Conservation (phyloP, 2,888 invertebrate genomes). For the Pyrgus malvae region DNA sequence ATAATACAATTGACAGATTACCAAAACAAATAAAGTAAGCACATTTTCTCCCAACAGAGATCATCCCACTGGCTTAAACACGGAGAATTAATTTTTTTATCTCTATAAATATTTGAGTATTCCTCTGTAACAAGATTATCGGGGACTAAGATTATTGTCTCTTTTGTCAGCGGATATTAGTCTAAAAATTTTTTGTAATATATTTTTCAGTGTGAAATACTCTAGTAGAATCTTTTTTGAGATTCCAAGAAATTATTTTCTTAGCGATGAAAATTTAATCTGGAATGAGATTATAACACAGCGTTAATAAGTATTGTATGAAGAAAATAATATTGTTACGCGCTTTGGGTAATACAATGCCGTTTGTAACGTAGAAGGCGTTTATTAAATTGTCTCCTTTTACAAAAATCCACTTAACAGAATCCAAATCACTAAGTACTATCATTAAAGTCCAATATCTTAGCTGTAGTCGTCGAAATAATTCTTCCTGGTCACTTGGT, state of each 20-base stretch:
- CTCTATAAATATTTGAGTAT: conserved; percentile 14
- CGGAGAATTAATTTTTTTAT: conserved; percentile 10
- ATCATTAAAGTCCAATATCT: too few species aligned
- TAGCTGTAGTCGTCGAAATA: too few species aligned
- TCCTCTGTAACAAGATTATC: conserved; percentile 14
- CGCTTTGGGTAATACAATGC: too few species aligned
- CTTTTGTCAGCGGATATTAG: conserved; percentile 3
- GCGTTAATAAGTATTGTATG: too few species aligned
- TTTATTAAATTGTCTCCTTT: too few species aligned
- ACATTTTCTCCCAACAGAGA: not conserved
- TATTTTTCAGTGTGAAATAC: not conserved
- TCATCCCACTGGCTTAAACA: not conserved
- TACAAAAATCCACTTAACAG: too few species aligned
- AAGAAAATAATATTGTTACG: too few species aligned
- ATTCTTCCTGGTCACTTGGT: too few species aligned
- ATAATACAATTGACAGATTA: too few species aligned
- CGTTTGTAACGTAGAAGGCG: too few species aligned
- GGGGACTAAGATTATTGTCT: not conserved
- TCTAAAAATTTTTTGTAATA: not conserved
- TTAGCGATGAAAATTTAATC: not conserved
- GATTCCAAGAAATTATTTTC: not conserved
- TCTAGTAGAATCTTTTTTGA: not conserved
- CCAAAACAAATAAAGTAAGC: too few species aligned
- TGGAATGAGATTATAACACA: not conserved
- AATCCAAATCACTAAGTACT: too few species aligned